Conservation (phyloP, 2,888 invertebrate genomes). For the Andrena praecox region DNA sequence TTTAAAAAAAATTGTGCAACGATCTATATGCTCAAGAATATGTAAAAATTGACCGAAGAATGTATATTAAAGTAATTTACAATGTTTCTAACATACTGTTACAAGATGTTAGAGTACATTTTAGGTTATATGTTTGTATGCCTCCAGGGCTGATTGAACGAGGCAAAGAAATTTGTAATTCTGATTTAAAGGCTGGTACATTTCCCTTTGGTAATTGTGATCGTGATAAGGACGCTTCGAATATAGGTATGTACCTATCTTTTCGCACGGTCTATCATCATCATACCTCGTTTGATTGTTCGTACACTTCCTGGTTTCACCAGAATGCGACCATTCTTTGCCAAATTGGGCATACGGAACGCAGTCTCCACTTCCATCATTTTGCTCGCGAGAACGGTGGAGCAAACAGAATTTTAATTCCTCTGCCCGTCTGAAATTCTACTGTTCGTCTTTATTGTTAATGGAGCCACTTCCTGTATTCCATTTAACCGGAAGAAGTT, state of each 20-base stretch:
- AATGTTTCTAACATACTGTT: not conserved
- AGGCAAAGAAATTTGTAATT: not conserved
- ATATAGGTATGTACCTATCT: not conserved
- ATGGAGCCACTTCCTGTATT: not conserved
- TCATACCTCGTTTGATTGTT: constrained; percentile 31
- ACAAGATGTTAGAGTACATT: not conserved
- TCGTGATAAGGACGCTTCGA: constrained; percentile 9
- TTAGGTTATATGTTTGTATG: not conserved
- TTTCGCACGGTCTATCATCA: constrained; percentile 11
- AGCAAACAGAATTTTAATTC: not conserved
- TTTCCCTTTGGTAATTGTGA: not conserved
- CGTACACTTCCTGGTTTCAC: constrained; percentile 47
- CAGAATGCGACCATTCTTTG: constrained; percentile 12
- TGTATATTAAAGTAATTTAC: not conserved
- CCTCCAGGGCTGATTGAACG: too few species aligned
- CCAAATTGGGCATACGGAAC: constrained; percentile 13
- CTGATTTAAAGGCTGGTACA: not conserved
- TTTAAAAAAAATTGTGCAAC: too few species aligned
- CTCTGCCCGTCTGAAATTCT: not conserved
- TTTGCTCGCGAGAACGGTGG: not conserved
- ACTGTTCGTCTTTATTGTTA: not conserved
- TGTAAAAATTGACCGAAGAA: not conserved
- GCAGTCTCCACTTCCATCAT: not conserved
- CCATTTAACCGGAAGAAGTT: not conserved
- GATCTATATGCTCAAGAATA: not conserved